Evolutionary conservation across 1,140 invertebrate species (phyloP).

Genomic region (Drosophila busckii): DNA sequence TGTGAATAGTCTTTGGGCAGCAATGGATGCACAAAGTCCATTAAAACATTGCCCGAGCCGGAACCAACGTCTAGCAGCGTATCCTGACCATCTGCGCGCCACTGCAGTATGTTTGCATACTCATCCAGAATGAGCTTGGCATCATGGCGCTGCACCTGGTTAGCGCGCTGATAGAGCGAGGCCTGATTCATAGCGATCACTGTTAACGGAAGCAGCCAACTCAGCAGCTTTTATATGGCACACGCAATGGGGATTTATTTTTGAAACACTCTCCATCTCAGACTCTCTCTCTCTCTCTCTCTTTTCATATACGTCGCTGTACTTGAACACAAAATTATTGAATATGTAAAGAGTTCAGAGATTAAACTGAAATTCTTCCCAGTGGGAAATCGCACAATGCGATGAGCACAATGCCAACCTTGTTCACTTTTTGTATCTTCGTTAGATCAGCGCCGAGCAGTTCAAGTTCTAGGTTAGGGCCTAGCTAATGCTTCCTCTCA

Average conservation of each 20-base stretch:
- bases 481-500: slow-evolving; percentile 56
- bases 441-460: slow-evolving; percentile 22
- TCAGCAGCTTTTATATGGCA: slow-evolving; percentile 57
- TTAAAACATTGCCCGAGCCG: slow-evolving; percentile 87
- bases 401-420: slow-evolving; percentile 10
- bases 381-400: slow-evolving; percentile 1
- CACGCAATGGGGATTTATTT: slow-evolving; percentile 44
- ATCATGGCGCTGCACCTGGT: slow-evolving; percentile 84
- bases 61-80: slow-evolving; percentile 88
- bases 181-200: slow-evolving; percentile 65
- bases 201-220: slow-evolving; percentile 19
- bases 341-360: background rate
- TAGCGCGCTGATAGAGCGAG: slow-evolving; percentile 79
- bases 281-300: too few species aligned
- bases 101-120: slow-evolving; percentile 82
- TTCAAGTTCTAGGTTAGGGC: slow-evolving; percentile 63
- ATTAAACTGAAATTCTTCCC: background rate
- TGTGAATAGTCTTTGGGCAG: slow-evolving; percentile 81
- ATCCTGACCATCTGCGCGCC: slow-evolving; percentile 80
- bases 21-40: slow-evolving; percentile 83
- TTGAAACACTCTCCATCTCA: slow-evolving; percentile 35
- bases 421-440: slow-evolving; percentile 21
- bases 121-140: slow-evolving; percentile 84
- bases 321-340: background rate
- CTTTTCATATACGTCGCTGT: too few species aligned